Evolutionary conservation across 2,113 vertebrate species (phyloP).

Genomic region (Carlito syrichta): DNA sequence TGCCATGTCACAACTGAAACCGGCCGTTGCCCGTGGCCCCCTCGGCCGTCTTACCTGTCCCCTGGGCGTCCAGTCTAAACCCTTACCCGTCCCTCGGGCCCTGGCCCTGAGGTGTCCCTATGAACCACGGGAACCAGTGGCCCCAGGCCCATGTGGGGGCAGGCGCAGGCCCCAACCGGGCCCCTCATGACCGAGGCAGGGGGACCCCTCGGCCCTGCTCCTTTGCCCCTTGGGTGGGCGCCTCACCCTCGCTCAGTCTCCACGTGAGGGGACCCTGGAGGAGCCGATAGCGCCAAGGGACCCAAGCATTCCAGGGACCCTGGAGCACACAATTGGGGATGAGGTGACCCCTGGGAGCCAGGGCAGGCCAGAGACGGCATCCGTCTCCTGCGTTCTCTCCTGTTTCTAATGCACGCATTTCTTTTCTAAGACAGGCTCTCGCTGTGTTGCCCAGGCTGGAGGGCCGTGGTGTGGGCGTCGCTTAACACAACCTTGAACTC

Average conservation of each 20-base stretch:
- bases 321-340: no score
- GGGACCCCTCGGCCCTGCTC: background rate
- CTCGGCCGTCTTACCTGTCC: background rate
- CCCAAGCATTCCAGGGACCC: no score
- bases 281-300: no score
- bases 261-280: no score
- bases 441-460: no score
- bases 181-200: background rate
- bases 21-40: fast-evolving
- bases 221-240: background rate
- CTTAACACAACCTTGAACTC: no score
- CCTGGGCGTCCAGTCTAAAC: background rate
- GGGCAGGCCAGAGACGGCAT: no score
- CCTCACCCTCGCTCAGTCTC: background rate
- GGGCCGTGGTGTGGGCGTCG: no score
- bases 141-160: background rate
- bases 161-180: fast-evolving
- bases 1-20: background rate
- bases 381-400: no score
- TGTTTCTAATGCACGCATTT: no score
- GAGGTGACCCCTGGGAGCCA: no score
- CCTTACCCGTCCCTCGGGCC: background rate
- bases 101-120: background rate
- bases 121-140: background rate
- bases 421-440: no score